Evolutionary conservation across 2,888 invertebrate genomes (phyloP), one percentile per base, ranked within the genome.

Genomic region (Masnerella sp.): DNA sequence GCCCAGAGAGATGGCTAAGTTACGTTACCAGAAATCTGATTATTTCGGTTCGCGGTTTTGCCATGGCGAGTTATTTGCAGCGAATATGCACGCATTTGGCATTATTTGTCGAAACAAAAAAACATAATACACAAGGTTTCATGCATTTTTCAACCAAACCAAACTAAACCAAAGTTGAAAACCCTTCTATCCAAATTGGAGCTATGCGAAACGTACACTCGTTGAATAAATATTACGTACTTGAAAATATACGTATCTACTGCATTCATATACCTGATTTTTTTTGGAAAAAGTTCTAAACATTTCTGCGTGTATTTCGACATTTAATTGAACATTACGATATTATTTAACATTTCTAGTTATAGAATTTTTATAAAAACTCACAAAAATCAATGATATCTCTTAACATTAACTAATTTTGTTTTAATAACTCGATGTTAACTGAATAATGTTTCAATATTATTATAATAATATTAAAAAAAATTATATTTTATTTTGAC

Each of bases 101-200:
- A 17, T n/a, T 17, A 20, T 30, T 30, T 47, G 15, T 4, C 15
- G 30, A 28, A 47, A 47, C 45, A 47, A 47, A 30, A 47, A 47
- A 30, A 30, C 11, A 42, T n/a, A 32, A 8, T 32, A 32, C 11
- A 18, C 32, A 32, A 32, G 18, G 32, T 32, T 32, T 49, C 49
- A 32, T 49, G 18, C 32, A 49, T 49, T 32, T 49, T 49, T 49
- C 32, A 32, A 49, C 18, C 18, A 49, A 32, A 49, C 49, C 32
- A 49, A 49, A 47, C 47, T 15, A 45, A 28, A 47, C 30, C 32
- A 49, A 49, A 49, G 32, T 49, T 49, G 25, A 49, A 47, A 49
- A 14, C 49, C 32, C 17, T 49, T 49, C 18, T 15, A 32, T 49
- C 32, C 18, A 49, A 49, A 49, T 49, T 32, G 49, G 18, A 49